These are phyloP conservation scores for Typhlichthys subterraneus DNA, from an alignment of 2,797 vertebrate genomes.

Conservation along the genomic window DNA sequence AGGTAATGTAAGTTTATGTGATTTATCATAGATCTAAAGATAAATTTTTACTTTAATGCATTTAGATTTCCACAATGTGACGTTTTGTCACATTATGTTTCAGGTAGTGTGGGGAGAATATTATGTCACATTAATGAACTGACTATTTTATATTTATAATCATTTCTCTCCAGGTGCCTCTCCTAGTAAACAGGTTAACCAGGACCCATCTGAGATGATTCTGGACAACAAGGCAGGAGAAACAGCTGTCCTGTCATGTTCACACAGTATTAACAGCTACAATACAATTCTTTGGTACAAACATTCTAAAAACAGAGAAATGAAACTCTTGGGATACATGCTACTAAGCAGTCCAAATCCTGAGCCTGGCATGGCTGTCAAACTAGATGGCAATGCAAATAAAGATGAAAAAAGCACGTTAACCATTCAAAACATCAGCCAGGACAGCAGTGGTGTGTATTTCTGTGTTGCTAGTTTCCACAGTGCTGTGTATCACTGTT, in stretches of 20 bases:
- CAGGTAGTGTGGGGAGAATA: too few species aligned
- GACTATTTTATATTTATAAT: neutral
- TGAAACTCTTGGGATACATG: slow-evolving; percentile 49
- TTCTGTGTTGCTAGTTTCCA: slow-evolving; percentile 61
- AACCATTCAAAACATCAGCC: neutral
- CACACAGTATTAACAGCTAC: slow-evolving; percentile 21
- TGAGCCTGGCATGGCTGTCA: slow-evolving; percentile 13
- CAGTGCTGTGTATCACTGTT: slow-evolving; percentile 19
- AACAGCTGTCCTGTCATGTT: slow-evolving; percentile 35
- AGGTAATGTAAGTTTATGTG: slow-evolving; percentile 18
- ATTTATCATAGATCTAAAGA: too few species aligned
- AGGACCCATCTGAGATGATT: slow-evolving; percentile 38
- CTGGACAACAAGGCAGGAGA: neutral
- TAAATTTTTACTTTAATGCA: neutral
- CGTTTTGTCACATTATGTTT: neutral
- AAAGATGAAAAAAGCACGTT: slow-evolving; percentile 25
- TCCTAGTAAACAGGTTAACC: slow-evolving; percentile 24
- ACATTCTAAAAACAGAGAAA: neutral
- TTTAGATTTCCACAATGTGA: neutral
- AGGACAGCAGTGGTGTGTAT: slow-evolving; percentile 51
- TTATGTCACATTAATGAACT: neutral
- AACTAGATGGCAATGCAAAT: slow-evolving; percentile 24
- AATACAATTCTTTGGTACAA: slow-evolving; percentile 64
- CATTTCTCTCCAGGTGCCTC: slow-evolving; percentile 26
- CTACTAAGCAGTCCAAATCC: accelerated